phyloP scores from a whole-genome alignment of 2,888 invertebrate species.

The Conomelus anceps region DNA sequence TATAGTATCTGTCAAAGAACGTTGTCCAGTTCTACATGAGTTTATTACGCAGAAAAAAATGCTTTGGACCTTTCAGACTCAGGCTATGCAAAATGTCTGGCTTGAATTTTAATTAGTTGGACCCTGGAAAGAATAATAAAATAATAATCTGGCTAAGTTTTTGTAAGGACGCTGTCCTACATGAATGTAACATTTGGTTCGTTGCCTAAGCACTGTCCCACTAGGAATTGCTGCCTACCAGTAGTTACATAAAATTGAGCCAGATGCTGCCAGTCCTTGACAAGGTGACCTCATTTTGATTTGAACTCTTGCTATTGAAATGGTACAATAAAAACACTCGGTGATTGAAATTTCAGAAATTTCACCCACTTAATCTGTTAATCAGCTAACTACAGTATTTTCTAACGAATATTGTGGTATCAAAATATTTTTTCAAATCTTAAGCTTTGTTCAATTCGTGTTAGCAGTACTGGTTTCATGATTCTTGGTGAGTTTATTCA shows the following conservation, averaged over 20 bases:
- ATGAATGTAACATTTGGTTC: not conserved
- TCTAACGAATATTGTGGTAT: no score
- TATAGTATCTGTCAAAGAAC: no score
- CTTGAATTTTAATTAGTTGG: not conserved
- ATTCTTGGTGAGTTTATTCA: no score
- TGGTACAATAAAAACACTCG: not conserved
- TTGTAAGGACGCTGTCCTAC: not conserved
- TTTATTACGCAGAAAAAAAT: no score
- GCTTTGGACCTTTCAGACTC: no score
- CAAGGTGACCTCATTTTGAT: not conserved
- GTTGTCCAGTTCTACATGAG: no score
- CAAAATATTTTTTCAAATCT: no score
- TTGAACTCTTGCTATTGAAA: not conserved
- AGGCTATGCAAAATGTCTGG: not conserved
- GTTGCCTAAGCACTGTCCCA: not conserved
- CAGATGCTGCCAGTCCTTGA: not conserved
- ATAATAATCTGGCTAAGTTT: not conserved
- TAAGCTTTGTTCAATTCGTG: no score
- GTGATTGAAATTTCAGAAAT: not conserved
- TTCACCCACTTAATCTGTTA: not conserved
- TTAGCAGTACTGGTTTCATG: no score
- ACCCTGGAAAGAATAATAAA: not conserved
- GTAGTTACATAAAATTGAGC: not conserved
- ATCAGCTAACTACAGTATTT: no score
- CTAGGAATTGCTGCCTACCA: no score